Percentiles rank a stretch among this genome's conserved stretches.
These are phyloP conservation scores for Anneissia japonica DNA, from an alignment of 35 echinoderm and acorn worm species.

Conservation along the genomic window DNA sequence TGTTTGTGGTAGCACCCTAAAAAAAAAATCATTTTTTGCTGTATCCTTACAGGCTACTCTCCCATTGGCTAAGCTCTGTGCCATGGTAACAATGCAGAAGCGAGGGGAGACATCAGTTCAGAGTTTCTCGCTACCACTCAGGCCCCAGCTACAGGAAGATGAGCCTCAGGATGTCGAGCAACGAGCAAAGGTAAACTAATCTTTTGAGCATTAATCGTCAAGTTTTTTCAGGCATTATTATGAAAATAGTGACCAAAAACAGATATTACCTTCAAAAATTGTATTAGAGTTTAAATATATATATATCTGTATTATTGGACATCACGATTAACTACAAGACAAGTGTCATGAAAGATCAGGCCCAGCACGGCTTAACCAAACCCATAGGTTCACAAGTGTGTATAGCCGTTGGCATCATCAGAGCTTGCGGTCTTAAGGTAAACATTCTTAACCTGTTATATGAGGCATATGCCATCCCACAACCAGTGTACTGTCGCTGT, in stretches of 20 bases:
- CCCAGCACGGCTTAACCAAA: neutral
- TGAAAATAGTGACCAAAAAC: too few species aligned
- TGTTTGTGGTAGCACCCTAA: too few species aligned
- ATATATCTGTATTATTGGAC: too few species aligned
- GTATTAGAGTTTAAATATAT: too few species aligned
- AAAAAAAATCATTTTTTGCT: neutral
- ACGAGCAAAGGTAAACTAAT: conserved; percentile 25
- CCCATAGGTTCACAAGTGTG: conserved; percentile 64
- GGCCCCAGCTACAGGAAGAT: conserved; percentile 42
- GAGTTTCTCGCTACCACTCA: conserved; percentile 66
- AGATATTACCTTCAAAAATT: too few species aligned
- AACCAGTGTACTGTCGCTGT: too few species aligned
- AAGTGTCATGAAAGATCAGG: neutral
- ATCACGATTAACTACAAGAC: conserved; percentile 81
- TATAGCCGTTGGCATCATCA: conserved; percentile 57
- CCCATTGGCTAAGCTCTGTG: conserved; percentile 96
- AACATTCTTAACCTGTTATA: too few species aligned
- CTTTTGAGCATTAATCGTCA: too few species aligned
- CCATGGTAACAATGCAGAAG: conserved; percentile 98
- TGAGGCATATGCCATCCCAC: too few species aligned
- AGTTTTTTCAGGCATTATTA: too few species aligned
- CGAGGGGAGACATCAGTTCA: conserved; percentile 84
- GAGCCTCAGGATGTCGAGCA: conserved; percentile 26
- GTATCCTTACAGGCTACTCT: conserved; percentile 51
- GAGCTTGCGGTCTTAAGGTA: conserved; percentile 93